A percentile compares a stretch with the other conserved stretches of the same genome.
Evolutionary conservation across 2,888 invertebrate genomes (phyloP).

Genomic region (Mantis religiosa): DNA sequence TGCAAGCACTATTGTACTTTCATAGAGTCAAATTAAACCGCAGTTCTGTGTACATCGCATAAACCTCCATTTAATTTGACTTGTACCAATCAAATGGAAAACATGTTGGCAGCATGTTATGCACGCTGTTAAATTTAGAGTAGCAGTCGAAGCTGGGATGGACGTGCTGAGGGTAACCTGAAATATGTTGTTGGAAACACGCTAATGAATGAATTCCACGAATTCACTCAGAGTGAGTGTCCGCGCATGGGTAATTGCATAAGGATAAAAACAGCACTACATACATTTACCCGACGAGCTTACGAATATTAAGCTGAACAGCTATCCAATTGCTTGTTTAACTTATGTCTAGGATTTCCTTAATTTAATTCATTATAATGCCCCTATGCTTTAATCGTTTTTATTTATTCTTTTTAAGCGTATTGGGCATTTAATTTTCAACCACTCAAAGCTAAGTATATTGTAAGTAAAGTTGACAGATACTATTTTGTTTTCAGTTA

Average conservation of each 20-base stretch:
- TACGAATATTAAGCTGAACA: neutral
- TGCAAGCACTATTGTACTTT: neutral
- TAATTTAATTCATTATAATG: too few relatives aligned
- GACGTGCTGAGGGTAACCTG: neutral
- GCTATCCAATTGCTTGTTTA: neutral
- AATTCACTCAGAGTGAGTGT: neutral
- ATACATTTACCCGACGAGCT: neutral
- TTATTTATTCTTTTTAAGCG: too few relatives aligned
- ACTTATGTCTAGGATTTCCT: neutral
- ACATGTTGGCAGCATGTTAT: neutral
- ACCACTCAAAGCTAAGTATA: too few relatives aligned
- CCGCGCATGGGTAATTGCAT: neutral
- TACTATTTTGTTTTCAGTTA: too few relatives aligned
- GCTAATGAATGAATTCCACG: constrained; percentile 9
- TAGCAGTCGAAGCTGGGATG: neutral
- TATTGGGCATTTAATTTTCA: too few relatives aligned
- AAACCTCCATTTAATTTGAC: neutral
- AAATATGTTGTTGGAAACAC: neutral
- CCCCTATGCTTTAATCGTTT: too few relatives aligned
- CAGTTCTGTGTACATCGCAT: neutral
- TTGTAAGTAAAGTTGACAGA: too few relatives aligned
- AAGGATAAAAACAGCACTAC: neutral
- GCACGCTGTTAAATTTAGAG: too few relatives aligned
- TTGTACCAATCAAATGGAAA: neutral
- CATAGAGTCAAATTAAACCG: neutral